Percentiles rank a stretch among this genome's conserved stretches.
Evolutionary conservation across 2,797 vertebrate species (phyloP).

Genomic region (Clarias laeviceps): DNA sequence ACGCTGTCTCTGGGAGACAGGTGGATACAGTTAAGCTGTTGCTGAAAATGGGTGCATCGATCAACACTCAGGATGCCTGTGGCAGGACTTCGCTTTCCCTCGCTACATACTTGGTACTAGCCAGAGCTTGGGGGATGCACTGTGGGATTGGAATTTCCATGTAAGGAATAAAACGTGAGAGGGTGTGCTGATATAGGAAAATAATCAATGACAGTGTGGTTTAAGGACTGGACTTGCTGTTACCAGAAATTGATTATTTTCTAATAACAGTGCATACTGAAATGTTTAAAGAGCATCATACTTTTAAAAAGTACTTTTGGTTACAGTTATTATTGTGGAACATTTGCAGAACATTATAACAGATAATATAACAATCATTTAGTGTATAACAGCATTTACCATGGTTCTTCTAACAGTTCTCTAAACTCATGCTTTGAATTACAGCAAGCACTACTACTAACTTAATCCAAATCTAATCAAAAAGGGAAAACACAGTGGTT

Average conservation of each 20-base stretch:
- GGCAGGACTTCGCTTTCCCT: slow-evolving; percentile 85
- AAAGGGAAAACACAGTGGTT: neutral
- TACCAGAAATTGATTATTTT: neutral
- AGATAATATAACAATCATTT: neutral
- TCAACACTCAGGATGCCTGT: slow-evolving; percentile 84
- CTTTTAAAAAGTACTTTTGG: neutral
- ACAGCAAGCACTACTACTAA: neutral
- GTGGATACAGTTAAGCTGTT: slow-evolving; percentile 87
- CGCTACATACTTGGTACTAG: slow-evolving; percentile 83
- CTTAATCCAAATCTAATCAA: neutral
- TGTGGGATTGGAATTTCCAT: neutral
- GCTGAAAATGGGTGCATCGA: slow-evolving; percentile 89
- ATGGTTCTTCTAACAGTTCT: neutral
- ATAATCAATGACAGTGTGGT: neutral
- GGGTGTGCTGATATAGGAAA: neutral
- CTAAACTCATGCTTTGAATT: neutral
- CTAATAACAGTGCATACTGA: neutral
- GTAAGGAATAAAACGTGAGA: slow-evolving; percentile 1
- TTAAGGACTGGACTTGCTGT: neutral
- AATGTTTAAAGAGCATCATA: neutral
- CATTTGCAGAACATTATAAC: neutral
- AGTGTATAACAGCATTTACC: neutral
- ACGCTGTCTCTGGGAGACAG: slow-evolving; percentile 85
- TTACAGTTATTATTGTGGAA: neutral
- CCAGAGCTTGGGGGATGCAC: neutral